Conservation (phyloP, 1,140 invertebrate species). For the Orussus abietinus region DNA sequence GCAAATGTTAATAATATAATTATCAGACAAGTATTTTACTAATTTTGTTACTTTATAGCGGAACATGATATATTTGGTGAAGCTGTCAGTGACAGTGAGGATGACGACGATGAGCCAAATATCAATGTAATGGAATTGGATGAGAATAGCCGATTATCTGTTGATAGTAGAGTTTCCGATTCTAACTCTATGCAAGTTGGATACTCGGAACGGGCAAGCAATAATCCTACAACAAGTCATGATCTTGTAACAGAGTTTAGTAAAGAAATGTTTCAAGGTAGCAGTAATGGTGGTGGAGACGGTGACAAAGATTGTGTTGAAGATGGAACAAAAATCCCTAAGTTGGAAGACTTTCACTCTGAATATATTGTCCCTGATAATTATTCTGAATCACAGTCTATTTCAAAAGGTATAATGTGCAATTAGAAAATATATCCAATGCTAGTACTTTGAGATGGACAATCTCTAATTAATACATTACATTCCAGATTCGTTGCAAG, state of each 20-base stretch:
- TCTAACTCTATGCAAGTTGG: conserved; percentile 64
- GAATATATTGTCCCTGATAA: conserved; percentile 45
- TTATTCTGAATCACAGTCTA: conserved; percentile 32
- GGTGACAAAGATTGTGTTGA: conserved; percentile 16
- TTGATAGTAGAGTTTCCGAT: conserved; percentile 73
- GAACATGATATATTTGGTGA: conserved; percentile 88
- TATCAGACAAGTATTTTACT: conserved; percentile 3
- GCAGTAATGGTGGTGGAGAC: conserved; percentile 29
- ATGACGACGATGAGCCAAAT: conserved; percentile 68
- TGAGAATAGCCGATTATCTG: conserved; percentile 72
- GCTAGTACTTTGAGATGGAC: too few relatives aligned
- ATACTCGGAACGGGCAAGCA: conserved; percentile 44
- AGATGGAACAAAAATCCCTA: conserved; percentile 30
- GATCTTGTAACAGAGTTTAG: conserved; percentile 55
- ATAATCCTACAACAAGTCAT: conserved; percentile 33
- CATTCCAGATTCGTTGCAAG: conserved; percentile 39
- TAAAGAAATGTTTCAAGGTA: conserved; percentile 56
- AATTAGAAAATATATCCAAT: too few relatives aligned
- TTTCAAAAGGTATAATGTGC: too few relatives aligned
- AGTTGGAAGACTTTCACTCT: conserved; percentile 42
- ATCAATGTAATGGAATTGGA: conserved; percentile 73
- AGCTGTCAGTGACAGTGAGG: conserved; percentile 75
- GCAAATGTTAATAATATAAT: background rate
- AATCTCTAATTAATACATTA: too few relatives aligned
- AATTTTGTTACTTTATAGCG: conserved; percentile 46